Evolutionary conservation across 2,888 invertebrate species (phyloP).

Genomic region (Mimachlamys varia): DNA sequence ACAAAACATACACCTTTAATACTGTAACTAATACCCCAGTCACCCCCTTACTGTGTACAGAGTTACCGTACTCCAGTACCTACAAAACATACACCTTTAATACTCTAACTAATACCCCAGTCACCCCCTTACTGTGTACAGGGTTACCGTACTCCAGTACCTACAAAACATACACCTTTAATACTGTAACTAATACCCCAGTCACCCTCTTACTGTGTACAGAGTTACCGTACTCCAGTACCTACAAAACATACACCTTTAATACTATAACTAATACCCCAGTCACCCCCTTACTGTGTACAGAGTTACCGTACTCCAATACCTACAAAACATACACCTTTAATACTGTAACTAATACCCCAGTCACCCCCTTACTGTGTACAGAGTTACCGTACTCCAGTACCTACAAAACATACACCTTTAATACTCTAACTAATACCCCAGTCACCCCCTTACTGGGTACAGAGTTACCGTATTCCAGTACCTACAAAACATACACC

Average conservation of each 20-base stretch:
- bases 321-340: constrained; percentile 62
- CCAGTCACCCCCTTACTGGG: constrained; percentile 80
- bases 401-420: constrained; percentile 62
- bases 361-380: constrained; percentile 79
- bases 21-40: constrained; percentile 78
- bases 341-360: constrained; percentile 68
- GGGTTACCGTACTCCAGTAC: constrained; percentile 78
- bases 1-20: background rate
- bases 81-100: constrained; percentile 48
- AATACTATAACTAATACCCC: constrained; percentile 73
- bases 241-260: constrained; percentile 58
- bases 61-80: constrained; percentile 79
- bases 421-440: constrained; percentile 60
- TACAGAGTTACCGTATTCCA: constrained; percentile 78
- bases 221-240: constrained; percentile 78
- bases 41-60: constrained; percentile 78
- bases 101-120: constrained; percentile 76
- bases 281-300: constrained; percentile 78
- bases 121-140: constrained; percentile 78
- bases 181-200: constrained; percentile 73
- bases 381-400: constrained; percentile 78
- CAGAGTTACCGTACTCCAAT: constrained; percentile 78
- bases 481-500: constrained; percentile 63
- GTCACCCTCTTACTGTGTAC: constrained; percentile 79
- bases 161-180: constrained; percentile 55